phyloP scores from a whole-genome alignment of 2,888 invertebrate genomes.

The Hyles lineata region DNA sequence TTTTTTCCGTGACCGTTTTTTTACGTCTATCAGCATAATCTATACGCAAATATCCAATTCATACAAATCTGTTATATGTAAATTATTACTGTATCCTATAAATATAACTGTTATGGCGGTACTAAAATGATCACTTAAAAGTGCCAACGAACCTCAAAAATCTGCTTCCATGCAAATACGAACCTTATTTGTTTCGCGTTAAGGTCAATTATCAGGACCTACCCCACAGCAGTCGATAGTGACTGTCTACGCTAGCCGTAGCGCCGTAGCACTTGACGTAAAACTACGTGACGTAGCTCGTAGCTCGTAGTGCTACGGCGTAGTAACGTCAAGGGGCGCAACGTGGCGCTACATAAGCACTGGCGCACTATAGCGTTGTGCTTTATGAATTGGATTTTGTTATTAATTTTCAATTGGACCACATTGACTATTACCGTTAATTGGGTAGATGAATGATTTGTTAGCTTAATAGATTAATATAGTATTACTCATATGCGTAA shows the following conservation, averaged over 20 bases:
- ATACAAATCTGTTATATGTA: not conserved
- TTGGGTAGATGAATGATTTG: not conserved
- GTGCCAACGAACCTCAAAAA: not conserved
- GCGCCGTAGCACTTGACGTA: slow-evolving; percentile 64
- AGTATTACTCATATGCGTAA: not conserved
- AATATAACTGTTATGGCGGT: not conserved
- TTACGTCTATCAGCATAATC: not conserved
- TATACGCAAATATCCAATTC: not conserved
- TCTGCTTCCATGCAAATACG: not conserved
- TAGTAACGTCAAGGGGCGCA: slow-evolving; percentile 55
- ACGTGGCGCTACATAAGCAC: slow-evolving; percentile 16
- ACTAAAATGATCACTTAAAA: not conserved
- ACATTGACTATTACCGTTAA: not conserved
- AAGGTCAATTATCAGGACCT: not conserved
- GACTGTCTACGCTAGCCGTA: slow-evolving; percentile 58
- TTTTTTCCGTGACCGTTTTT: not conserved
- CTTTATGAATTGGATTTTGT: slow-evolving; percentile 7
- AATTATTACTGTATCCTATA: not conserved
- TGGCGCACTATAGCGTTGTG: not conserved
- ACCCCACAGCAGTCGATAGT: slow-evolving; percentile 18
- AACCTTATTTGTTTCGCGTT: not conserved
- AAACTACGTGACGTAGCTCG: slow-evolving; percentile 64
- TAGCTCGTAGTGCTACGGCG: slow-evolving; percentile 64
- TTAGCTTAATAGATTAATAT: not conserved
- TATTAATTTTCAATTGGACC: not conserved